phyloP scores from a whole-genome alignment of 2,113 vertebrate species.

The Corythoichthys intestinalis region DNA sequence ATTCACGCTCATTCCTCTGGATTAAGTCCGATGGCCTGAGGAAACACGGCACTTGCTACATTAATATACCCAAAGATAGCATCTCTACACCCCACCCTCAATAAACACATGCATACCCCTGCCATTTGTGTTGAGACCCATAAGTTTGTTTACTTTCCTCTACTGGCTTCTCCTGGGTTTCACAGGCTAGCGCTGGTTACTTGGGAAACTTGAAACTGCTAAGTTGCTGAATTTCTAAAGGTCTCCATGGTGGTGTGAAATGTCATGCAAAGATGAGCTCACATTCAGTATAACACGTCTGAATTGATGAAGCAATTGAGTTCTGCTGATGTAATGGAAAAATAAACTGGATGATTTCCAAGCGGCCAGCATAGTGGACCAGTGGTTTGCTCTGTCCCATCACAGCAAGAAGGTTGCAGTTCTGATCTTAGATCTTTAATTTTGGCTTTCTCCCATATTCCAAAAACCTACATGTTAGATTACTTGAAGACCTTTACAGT shows the following conservation, averaged over 20 bases:
- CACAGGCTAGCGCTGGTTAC: conserved; percentile 8
- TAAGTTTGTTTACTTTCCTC: conserved; percentile 47
- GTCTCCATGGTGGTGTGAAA: conserved; percentile 3
- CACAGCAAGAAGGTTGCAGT: background rate
- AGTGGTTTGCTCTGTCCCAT: background rate
- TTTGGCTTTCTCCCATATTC: background rate
- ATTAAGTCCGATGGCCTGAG: conserved; percentile 52
- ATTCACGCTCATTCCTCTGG: conserved; percentile 65
- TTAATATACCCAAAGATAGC: conserved; percentile 58
- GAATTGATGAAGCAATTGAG: conserved; percentile 14
- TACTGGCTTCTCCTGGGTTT: conserved; percentile 17
- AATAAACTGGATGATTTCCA: background rate
- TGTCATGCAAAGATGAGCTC: background rate
- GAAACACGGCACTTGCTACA: conserved; percentile 48
- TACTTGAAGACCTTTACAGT: background rate
- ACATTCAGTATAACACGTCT: conserved; percentile 16
- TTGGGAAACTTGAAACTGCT: background rate
- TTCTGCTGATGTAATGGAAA: background rate
- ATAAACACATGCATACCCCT: conserved; percentile 24
- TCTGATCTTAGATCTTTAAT: background rate
- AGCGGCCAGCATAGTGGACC: background rate
- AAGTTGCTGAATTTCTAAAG: conserved; percentile 1
- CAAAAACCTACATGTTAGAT: background rate
- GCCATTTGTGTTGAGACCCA: conserved; percentile 28
- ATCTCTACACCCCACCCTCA: conserved; percentile 42